Evolutionary conservation across 2,888 invertebrate species (phyloP), one percentile per base, ranked within the genome.

Genomic region (Gortyna flavago): DNA sequence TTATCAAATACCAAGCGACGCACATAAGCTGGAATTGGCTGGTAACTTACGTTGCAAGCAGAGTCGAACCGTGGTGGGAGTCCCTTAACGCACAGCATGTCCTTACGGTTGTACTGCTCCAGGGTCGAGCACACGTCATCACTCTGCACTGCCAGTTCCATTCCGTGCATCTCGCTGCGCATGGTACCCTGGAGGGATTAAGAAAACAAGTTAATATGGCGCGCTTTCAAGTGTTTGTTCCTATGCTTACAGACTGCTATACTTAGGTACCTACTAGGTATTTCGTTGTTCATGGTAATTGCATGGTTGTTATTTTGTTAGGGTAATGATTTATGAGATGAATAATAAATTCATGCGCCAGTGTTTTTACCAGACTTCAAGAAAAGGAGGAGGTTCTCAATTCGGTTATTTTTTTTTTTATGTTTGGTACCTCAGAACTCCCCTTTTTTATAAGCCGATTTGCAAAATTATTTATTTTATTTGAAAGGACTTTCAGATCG

Each of bases 151-250:
- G 88, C 80, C 73, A 96, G 90, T 44, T 95, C 93, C 94, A 94
- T 95, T n/a, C 85, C 95, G 89, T 96, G 96, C 96, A 96, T 95
- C 0, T 94, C 89, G 48, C 90, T 90, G n/a, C 95, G 93, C 96
- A 96, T 96, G 35, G 91, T 90, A 32, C 95, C 96, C 96, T 96
- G 91, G 16, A 32, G 70, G 71, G 21, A 62, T 2, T 59, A 80
- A 38, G 13, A 3, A 38, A 59, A 67, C 7, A 32, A 8, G 18
- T 73, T 41, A 73, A 44, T 2, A 35, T 25, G 29, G 59, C 18
- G n/a, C 18, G 74, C 7, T 59, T 25, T 29, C 9, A 5, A 32
- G 35, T 59, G 18, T n/a, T 68, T 72, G 29, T 48, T 35, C 44
- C 7, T 67, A 11, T 25, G 51, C 11, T 54, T 25, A 8, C 1